Conservation (phyloP, 2,113 vertebrate genomes). For the Rousettus leschenaultii region DNA sequence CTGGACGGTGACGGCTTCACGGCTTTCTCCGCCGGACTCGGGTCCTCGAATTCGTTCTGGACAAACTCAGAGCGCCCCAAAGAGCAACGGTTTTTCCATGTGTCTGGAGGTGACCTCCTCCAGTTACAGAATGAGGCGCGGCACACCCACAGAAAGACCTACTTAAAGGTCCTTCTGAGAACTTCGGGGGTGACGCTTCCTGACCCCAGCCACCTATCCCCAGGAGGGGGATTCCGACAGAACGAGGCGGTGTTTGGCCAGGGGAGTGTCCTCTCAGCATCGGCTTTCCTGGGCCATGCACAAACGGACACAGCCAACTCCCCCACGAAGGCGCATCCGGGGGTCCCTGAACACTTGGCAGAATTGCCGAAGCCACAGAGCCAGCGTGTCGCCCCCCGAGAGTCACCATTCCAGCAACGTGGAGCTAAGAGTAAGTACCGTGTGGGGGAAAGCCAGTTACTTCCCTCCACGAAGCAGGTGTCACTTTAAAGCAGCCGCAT, state of each 20-base stretch:
- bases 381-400: too few species aligned
- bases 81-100: neutral
- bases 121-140: neutral
- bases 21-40: rapidly evolving
- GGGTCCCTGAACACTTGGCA: neutral
- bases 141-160: neutral
- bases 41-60: neutral
- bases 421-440: neutral
- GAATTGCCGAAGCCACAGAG: neutral
- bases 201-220: neutral
- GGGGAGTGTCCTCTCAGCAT: neutral
- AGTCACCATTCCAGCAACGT: neutral
- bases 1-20: neutral
- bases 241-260: neutral
- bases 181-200: neutral
- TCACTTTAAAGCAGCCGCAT: neutral
- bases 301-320: neutral
- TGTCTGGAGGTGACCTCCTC: neutral
- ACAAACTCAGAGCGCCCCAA: neutral
- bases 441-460: neutral
- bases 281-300: neutral
- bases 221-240: neutral
- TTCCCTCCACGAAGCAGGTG: neutral
- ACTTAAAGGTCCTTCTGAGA: neutral
- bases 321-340: neutral